A percentile compares a stretch with the other conserved stretches of the same genome.
Evolutionary conservation across 1,140 invertebrate genomes (phyloP).

Genomic region (Andricus grossulariae): DNA sequence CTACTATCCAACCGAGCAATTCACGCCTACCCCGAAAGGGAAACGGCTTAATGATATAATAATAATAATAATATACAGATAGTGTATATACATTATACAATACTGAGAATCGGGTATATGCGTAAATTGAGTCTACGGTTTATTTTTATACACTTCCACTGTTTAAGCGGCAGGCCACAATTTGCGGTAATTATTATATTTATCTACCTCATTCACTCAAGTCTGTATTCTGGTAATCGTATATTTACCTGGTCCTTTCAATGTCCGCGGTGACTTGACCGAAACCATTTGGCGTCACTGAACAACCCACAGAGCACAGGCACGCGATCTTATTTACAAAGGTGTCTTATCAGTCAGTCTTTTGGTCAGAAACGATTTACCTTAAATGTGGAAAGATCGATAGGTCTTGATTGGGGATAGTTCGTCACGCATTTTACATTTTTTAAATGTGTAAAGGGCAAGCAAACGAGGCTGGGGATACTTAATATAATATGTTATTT

Average conservation of each 20-base stretch:
- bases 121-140: not conserved
- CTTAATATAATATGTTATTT: no score
- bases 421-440: no score
- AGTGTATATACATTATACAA: not conserved
- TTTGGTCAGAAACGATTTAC: no score
- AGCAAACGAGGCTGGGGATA: no score
- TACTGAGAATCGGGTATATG: not conserved
- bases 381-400: no score
- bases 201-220: slow-evolving; percentile 73
- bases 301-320: not conserved
- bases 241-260: not conserved
- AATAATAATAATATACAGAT: no score
- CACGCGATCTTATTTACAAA: slow-evolving; percentile 19
- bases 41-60: no score
- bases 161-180: slow-evolving; percentile 61
- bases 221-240: slow-evolving; percentile 35
- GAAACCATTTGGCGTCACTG: slow-evolving; percentile 5
- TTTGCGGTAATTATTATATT: slow-evolving; percentile 73
- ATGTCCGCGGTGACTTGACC: not conserved
- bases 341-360: not conserved
- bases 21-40: no score
- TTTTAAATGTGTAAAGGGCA: no score
- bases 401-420: no score
- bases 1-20: no score
- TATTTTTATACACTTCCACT: slow-evolving; percentile 32